Percentiles rank a stretch among this genome's conserved stretches.
phyloP scores from a whole-genome alignment of 2,797 vertebrate genomes.

The Acanthurus tractus region DNA sequence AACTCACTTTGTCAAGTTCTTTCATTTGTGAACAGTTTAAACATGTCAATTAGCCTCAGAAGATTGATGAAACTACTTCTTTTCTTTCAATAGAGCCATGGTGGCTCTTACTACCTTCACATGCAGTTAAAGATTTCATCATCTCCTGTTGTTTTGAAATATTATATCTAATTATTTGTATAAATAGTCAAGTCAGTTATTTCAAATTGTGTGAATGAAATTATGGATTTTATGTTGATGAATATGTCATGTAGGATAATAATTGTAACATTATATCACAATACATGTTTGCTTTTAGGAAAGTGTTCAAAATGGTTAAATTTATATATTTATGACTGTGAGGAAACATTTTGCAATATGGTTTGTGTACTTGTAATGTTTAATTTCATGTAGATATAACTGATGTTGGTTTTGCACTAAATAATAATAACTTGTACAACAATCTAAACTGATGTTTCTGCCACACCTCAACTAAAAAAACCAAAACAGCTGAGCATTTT shows the following conservation, averaged over 20 bases:
- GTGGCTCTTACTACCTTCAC: neutral
- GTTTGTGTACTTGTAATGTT: too few relatives aligned
- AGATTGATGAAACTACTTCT: too few relatives aligned
- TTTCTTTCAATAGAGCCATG: too few relatives aligned
- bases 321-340: too few relatives aligned
- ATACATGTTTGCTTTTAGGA: neutral
- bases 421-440: neutral
- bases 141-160: neutral
- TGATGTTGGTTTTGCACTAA: neutral
- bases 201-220: neutral
- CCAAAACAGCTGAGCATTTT: conserved; percentile 3
- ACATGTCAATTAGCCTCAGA: too few relatives aligned
- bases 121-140: neutral
- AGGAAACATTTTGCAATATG: too few relatives aligned
- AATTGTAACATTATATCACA: too few relatives aligned
- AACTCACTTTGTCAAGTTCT: too few relatives aligned
- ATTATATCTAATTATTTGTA: neutral
- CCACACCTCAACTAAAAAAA: neutral
- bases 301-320: neutral
- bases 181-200: too few relatives aligned
- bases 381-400: too few relatives aligned
- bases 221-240: neutral
- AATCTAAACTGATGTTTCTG: neutral
- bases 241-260: neutral
- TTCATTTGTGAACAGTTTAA: too few relatives aligned